Base-by-base conservation (phyloP, 2,888 invertebrate species). In the Microplitis deprimator region DNA sequence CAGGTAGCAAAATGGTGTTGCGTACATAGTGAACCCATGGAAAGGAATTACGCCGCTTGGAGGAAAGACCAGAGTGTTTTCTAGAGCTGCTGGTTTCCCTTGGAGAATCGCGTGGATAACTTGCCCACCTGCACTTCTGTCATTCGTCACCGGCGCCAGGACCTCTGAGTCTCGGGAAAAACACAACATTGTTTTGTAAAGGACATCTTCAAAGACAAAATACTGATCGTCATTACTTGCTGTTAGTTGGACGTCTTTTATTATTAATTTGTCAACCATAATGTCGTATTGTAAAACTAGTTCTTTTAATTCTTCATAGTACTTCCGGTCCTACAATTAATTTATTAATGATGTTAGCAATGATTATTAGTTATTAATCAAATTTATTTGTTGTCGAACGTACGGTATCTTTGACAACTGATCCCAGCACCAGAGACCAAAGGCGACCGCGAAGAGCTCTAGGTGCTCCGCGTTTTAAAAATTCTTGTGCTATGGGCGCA, bases 191-290 rank as follows among this genome's bases (percentile, higher is more conserved):
- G 95, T 94, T 93, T 98, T 98, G 89, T 97, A 97, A 1, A 98
- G 91, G 75, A 97, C 94, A 90, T 98, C 98, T 91, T 98, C 98
- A 89, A 98, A 98, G 0, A 98, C 98, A 89, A 98, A 98, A 89
- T 98, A 98, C 89, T 98, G 98, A 89, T 98, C 98, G 88, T 98
- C 98, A 89, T 98, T 98, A 8, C 97, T 97, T 0, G 98, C 97
- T 0, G 98, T 98, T 78, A 98, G 90, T 89, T 97, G 97, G 7
- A 98, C 96, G 88, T 98, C 98, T 93, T 98, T 98, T 84, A 98
- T 96, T 83, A 98, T 95, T 7, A 98, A 91, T 89, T 97, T 97
- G 89, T 98, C 98, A 50, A 97, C 95, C 92, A 98, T 95, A 75
- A 98, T 92, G 87, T 98, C 98, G 84, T 96, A 96, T 84, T 95